Percentiles rank a stretch among this genome's conserved stretches.
Conservation (phyloP, 2,888 invertebrate genomes). For the Teinopalpus imperialis region DNA sequence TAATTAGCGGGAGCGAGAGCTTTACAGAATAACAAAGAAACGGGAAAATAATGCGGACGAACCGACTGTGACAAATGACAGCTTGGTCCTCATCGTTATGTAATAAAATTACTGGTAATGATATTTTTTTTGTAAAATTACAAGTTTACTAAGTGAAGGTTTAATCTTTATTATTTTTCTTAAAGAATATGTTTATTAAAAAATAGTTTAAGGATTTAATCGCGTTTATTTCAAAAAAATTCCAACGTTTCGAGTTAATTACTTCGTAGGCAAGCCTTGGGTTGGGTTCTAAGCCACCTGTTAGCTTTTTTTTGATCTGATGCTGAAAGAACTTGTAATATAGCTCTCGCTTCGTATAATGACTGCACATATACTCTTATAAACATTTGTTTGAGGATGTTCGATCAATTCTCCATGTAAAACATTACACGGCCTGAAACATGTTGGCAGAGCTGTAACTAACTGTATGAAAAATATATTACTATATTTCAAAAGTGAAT, state of each 20-base stretch:
- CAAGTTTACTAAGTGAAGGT: no score
- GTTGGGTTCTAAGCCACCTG: conserved; percentile 80
- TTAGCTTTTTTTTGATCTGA: conserved; percentile 70
- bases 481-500: conserved; percentile 76
- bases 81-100: conserved; percentile 19
- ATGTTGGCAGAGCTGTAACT: conserved; percentile 93
- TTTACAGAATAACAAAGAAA: conserved; percentile 50
- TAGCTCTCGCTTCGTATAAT: conserved; percentile 84
- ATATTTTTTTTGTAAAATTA: not conserved
- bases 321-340: conserved; percentile 83
- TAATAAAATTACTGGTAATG: conserved; percentile 13
- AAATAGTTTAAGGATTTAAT: not conserved
- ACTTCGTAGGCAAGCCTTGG: conserved; percentile 79
- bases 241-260: not conserved
- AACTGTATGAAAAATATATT: conserved; percentile 94
- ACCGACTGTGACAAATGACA: conserved; percentile 54
- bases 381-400: conserved; percentile 88
- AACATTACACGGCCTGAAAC: conserved; percentile 88
- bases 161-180: no score
- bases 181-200: no score
- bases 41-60: conserved; percentile 42
- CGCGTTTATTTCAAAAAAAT: no score
- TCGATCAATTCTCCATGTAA: conserved; percentile 86
- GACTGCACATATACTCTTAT: conserved; percentile 86
- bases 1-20: conserved; percentile 47